Percentiles rank a stretch among this genome's conserved stretches.
These are phyloP conservation scores for Limanda limanda DNA, from an alignment of 2,113 vertebrate species.

Conservation along the genomic window DNA sequence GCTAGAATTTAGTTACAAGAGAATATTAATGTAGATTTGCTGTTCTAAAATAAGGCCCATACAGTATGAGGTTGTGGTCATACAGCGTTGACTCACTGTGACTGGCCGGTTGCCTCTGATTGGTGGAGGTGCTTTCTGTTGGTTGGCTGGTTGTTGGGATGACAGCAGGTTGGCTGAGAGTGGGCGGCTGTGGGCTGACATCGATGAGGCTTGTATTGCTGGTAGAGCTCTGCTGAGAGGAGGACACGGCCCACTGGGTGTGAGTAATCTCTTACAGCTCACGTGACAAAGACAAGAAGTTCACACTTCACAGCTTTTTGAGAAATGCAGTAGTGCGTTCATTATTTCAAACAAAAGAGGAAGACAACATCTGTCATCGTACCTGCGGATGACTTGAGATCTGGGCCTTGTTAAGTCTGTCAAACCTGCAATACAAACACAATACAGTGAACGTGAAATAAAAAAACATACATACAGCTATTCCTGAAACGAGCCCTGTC, in stretches of 20 bases:
- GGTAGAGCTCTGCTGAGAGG: conserved; percentile 42
- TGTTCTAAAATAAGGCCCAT: neutral
- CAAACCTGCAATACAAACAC: conserved; percentile 85
- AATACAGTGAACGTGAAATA: neutral
- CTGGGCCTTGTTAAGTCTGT: conserved; percentile 88
- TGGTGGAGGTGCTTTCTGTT: conserved; percentile 60
- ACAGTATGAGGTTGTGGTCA: neutral
- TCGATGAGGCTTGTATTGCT: conserved; percentile 77
- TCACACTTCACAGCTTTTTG: neutral
- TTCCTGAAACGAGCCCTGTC: accelerated
- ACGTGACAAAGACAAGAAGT: neutral
- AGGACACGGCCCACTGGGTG: neutral
- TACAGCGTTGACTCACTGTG: conserved; percentile 79
- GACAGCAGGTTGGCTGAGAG: conserved; percentile 74
- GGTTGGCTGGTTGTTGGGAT: conserved; percentile 69
- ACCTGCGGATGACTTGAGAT: conserved; percentile 67
- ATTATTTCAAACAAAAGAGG: neutral
- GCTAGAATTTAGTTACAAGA: neutral
- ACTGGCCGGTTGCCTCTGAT: conserved; percentile 77
- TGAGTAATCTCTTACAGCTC: neutral
- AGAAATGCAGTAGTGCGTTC: neutral
- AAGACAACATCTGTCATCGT: neutral
- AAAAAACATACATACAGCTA: neutral
- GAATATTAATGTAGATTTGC: neutral
- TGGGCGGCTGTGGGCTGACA: conserved; percentile 69